A percentile compares a stretch with the other conserved stretches of the same genome.
Evolutionary conservation across 2,888 invertebrate genomes (phyloP).

Genomic region (Andricus quercusramuli): DNA sequence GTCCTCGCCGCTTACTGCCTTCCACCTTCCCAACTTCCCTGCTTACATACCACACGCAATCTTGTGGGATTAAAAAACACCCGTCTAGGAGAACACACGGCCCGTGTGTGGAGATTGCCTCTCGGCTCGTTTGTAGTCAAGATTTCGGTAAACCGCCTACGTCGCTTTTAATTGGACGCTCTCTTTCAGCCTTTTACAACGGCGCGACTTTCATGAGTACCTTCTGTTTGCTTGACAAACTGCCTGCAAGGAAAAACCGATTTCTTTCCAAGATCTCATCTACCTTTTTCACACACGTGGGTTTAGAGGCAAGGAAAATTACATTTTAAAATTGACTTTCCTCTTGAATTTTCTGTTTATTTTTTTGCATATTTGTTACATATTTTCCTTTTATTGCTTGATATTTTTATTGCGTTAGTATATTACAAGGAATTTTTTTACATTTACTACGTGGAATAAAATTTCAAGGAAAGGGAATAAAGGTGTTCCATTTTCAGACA

Average conservation of each 20-base stretch:
- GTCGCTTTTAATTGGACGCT: constrained; percentile 55
- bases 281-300: constrained; percentile 22
- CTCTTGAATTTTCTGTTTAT: too few relatives aligned
- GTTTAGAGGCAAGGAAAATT: not conserved
- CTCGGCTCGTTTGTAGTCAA: constrained; percentile 58
- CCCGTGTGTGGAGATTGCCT: constrained; percentile 51
- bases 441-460: not conserved
- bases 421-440: constrained; percentile 44
- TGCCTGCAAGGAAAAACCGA: constrained; percentile 45
- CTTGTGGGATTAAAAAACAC: constrained; percentile 54
- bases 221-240: constrained; percentile 40
- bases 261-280: constrained; percentile 19
- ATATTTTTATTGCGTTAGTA: constrained; percentile 23
- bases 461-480: constrained; percentile 16
- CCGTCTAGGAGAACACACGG: constrained; percentile 44
- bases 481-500: constrained; percentile 39
- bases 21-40: constrained; percentile 45
- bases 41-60: constrained; percentile 49
- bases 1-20: constrained; percentile 56
- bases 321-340: too few relatives aligned
- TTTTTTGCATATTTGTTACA: not conserved
- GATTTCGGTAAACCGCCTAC: constrained; percentile 52
- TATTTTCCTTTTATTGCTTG: not conserved
- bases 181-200: constrained; percentile 31
- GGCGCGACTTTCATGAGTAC: not conserved